Evolutionary conservation across 2,113 vertebrate genomes (phyloP), one percentile per base, ranked within the genome.

Genomic region (Corvus moneduloides): DNA sequence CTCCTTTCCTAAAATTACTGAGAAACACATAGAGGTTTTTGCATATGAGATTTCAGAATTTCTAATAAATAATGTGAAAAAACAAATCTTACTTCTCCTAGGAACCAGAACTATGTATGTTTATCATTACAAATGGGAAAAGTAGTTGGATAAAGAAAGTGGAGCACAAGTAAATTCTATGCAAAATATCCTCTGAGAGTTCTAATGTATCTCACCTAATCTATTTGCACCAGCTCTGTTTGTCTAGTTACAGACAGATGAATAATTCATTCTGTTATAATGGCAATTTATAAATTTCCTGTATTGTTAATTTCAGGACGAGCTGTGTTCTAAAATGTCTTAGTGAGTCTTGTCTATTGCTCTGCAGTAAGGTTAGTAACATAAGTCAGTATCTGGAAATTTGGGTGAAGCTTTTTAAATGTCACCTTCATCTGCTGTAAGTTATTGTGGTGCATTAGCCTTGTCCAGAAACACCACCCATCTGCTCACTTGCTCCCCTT

Each of bases 401-500:
- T 15, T 56, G 46, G 7, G 23, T 61, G 17, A 67, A 37, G 13
- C 6, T 59, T 87, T 89, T 64, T 20, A 73, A 61, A 52, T n/a
- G 9, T n/a, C 83, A 10, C n/a, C 19, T 73, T 41, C 13, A 44
- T 79, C 41, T 64, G n/a, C 20, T 66, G 1, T 32, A 72, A 61
- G 0, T 44, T 73, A 20, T 3, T 44, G 13, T 44, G 19, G 4
- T 64, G 16, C 2, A 8, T 56, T 69, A 86, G 14, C 18, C n/a
- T 77, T 3, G 0, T 9, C 71, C 51, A 58, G 49, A 32, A 61
- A 27, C 32, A 19, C 12, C 18, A 76, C 14, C 2, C 27, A 35
- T 26, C 9, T 0, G 0, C 27, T 66, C 35, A 24, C 16, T 72
- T 2, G 0, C 10, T 41, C 32, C 3, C 2, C 16, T 9, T 56